Evolutionary conservation across 2,113 vertebrate genomes (phyloP).

Genomic region (Cyanoderma ruficeps): DNA sequence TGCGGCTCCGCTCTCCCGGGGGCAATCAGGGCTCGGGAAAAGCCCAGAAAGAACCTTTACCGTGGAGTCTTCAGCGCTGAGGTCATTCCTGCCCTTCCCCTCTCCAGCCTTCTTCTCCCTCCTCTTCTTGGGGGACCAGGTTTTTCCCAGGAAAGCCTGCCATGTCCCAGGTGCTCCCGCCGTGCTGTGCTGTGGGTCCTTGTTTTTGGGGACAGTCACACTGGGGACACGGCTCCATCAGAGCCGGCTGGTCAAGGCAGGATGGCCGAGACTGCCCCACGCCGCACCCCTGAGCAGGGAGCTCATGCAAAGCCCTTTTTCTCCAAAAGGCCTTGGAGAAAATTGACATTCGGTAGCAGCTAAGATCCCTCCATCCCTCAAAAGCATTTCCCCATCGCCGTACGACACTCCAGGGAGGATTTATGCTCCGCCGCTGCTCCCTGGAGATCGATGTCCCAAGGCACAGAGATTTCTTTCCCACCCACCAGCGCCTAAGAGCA

Average conservation of each 20-base stretch:
- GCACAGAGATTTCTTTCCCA: not conserved
- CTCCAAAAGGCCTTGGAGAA: not conserved
- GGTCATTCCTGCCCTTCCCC: conserved; percentile 11
- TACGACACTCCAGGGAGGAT: not conserved
- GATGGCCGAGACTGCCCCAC: rapidly evolving
- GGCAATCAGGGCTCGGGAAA: not conserved
- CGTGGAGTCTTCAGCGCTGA: not conserved
- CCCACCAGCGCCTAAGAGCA: not conserved
- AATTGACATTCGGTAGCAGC: not conserved
- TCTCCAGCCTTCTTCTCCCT: not conserved
- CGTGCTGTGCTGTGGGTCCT: not conserved
- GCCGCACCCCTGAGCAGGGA: rapidly evolving
- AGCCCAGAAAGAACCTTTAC: not conserved
- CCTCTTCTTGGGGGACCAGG: not conserved
- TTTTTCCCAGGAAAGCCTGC: not conserved
- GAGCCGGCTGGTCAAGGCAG: not conserved
- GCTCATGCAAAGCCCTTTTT: not conserved
- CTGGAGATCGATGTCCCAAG: not conserved
- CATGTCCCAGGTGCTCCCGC: rapidly evolving
- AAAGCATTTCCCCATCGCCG: rapidly evolving
- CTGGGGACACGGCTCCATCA: rapidly evolving
- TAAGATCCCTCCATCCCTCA: not conserved
- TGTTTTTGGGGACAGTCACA: rapidly evolving
- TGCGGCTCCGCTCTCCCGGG: not conserved
- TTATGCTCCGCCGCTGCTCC: not conserved